Conservation (phyloP, 2,797 vertebrate genomes). For the Pterois miles region DNA sequence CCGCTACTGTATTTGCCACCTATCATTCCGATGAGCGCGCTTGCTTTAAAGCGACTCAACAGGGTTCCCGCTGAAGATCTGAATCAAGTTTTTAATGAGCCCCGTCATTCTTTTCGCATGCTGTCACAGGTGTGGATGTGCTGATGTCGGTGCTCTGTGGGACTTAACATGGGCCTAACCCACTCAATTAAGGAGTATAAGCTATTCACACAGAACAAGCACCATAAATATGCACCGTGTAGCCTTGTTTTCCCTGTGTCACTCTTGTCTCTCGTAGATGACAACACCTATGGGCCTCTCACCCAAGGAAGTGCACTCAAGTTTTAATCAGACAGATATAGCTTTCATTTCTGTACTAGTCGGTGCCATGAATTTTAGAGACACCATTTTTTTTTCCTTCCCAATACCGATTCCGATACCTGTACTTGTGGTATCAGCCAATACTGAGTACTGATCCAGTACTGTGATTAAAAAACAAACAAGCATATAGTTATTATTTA, state of each 20-base stretch:
- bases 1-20: slow-evolving; percentile 79
- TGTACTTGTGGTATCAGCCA: too few species aligned
- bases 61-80: slow-evolving; percentile 71
- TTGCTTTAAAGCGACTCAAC: slow-evolving; percentile 76
- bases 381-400: neutral
- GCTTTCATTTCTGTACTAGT: slow-evolving; percentile 16
- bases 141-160: slow-evolving; percentile 64
- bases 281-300: slow-evolving; percentile 30
- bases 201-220: slow-evolving; percentile 55
- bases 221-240: slow-evolving; percentile 3
- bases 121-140: slow-evolving; percentile 78
- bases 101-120: slow-evolving; percentile 59
- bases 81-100: slow-evolving; percentile 83
- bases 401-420: too few species aligned
- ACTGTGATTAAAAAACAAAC: too few species aligned
- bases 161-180: slow-evolving; percentile 70
- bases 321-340: slow-evolving; percentile 38
- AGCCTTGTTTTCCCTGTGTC: slow-evolving; percentile 45
- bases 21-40: slow-evolving; percentile 70
- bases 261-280: slow-evolving; percentile 32
- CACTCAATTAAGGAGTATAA: slow-evolving; percentile 74
- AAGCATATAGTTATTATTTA: too few species aligned
- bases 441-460: too few species aligned
- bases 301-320: slow-evolving; percentile 2
- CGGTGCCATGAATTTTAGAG: neutral